A percentile compares a stretch with the other conserved stretches of the same genome.
These are phyloP conservation scores for Tetrao urogallus DNA, from an alignment of 2,113 vertebrate genomes.

Conservation along the genomic window DNA sequence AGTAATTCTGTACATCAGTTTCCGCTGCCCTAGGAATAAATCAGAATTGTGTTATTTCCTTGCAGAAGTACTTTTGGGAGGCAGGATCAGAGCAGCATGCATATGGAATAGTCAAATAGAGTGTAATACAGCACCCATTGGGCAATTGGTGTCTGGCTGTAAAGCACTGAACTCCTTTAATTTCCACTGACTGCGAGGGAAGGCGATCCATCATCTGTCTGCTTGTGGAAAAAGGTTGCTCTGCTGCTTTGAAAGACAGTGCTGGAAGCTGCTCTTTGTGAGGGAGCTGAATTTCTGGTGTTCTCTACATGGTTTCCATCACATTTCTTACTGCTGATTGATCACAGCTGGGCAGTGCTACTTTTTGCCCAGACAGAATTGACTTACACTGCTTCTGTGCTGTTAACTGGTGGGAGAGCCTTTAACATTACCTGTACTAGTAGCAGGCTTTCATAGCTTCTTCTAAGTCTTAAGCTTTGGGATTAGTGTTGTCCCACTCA, in stretches of 20 bases:
- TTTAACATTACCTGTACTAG: not conserved
- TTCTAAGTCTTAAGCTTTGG: not conserved
- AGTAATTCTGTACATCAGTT: not conserved
- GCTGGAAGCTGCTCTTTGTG: not conserved
- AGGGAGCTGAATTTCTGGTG: not conserved
- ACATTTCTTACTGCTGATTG: not conserved
- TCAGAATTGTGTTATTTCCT: not conserved
- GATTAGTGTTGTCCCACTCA: not conserved
- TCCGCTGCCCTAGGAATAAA: not conserved
- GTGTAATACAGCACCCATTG: not conserved
- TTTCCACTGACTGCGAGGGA: not conserved
- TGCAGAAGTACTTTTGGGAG: not conserved
- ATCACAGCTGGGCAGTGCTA: accelerated
- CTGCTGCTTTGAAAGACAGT: not conserved
- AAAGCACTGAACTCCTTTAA: not conserved
- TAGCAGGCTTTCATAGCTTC: not conserved
- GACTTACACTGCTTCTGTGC: not conserved
- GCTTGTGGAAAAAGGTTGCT: not conserved
- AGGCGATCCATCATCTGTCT: not conserved
- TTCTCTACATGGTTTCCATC: not conserved
- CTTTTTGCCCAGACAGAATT: accelerated
- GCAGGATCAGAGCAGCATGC: not conserved
- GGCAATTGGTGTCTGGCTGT: not conserved
- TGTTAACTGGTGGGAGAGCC: not conserved
- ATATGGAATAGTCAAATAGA: not conserved